Conservation (phyloP, 2,113 vertebrate genomes). For the Tetraodon nigroviridis region DNA sequence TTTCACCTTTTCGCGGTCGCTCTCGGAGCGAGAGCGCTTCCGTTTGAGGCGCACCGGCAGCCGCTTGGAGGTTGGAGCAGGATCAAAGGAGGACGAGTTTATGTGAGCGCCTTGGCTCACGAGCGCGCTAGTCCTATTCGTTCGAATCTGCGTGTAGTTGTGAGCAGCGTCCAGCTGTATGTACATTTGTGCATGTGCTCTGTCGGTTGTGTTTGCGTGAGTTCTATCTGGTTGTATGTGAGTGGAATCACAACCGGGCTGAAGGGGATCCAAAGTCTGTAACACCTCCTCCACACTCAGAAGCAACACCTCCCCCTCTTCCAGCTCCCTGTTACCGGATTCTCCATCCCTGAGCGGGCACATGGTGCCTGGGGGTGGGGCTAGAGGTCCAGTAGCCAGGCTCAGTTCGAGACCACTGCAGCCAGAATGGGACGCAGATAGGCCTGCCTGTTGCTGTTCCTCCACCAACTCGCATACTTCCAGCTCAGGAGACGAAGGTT, state of each 20-base stretch:
- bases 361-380: conserved; percentile 70
- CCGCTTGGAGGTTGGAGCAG: conserved; percentile 79
- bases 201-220: conserved; percentile 47
- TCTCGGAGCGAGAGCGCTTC: conserved; percentile 93
- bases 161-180: conserved; percentile 63
- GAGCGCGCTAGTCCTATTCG: conserved; percentile 67
- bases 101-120: conserved; percentile 70
- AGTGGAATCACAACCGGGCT: conserved; percentile 50
- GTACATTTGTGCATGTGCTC: conserved; percentile 63
- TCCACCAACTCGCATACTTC: conserved; percentile 74
- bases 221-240: conserved; percentile 51
- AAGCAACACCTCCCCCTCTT: conserved; percentile 82
- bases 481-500: conserved; percentile 82
- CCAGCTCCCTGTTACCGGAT: conserved; percentile 73
- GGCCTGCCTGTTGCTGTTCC: conserved; percentile 78
- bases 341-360: conserved; percentile 88
- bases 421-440: conserved; percentile 64
- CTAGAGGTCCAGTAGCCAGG: conserved; percentile 76
- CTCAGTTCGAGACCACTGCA: conserved; percentile 73
- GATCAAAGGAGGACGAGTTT: conserved; percentile 72
- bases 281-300: conserved; percentile 91
- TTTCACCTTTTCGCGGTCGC: conserved; percentile 92
- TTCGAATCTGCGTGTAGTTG: conserved; percentile 67
- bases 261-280: conserved; percentile 75
- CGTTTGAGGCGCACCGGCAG: conserved; percentile 84